Percentiles rank a stretch among this genome's conserved stretches.
Conservation (phyloP, 2,797 vertebrate species). For the Pangasius mekongensis region DNA sequence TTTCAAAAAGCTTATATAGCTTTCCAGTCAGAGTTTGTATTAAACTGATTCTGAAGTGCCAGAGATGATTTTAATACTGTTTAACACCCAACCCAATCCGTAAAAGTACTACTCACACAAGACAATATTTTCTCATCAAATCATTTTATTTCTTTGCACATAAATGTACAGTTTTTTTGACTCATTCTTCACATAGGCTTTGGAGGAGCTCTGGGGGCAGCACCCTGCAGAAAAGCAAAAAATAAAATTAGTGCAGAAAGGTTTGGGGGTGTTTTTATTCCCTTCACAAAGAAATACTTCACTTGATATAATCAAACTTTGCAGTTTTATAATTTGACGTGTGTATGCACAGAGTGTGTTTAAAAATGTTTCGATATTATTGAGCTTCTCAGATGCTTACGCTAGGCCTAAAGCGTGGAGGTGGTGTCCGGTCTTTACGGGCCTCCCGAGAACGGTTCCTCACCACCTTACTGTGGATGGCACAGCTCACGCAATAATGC, state of each 20-base stretch:
- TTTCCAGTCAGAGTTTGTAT: background rate
- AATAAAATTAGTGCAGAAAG: background rate
- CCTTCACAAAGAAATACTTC: background rate
- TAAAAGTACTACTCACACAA: background rate
- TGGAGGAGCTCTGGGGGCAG: slow-evolving; percentile 77
- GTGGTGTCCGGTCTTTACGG: slow-evolving; percentile 90
- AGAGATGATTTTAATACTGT: background rate
- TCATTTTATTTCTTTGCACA: slow-evolving; percentile 45
- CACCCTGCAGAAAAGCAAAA: slow-evolving; percentile 67
- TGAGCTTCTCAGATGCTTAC: slow-evolving; percentile 26
- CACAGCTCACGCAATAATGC: slow-evolving; percentile 95
- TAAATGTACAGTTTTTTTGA: slow-evolving; percentile 30
- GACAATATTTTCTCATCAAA: background rate
- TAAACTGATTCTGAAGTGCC: background rate
- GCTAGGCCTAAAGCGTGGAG: slow-evolving; percentile 66
- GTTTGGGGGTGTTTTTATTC: background rate
- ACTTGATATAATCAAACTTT: background rate
- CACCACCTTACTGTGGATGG: slow-evolving; percentile 95
- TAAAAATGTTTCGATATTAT: background rate
- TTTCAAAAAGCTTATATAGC: background rate
- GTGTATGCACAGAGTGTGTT: background rate
- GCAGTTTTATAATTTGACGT: background rate
- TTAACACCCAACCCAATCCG: background rate
- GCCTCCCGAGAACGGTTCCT: slow-evolving; percentile 92
- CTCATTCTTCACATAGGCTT: slow-evolving; percentile 74